Evolutionary conservation across 2,113 vertebrate genomes (phyloP).

Genomic region (Ptilonorhynchus violaceus): DNA sequence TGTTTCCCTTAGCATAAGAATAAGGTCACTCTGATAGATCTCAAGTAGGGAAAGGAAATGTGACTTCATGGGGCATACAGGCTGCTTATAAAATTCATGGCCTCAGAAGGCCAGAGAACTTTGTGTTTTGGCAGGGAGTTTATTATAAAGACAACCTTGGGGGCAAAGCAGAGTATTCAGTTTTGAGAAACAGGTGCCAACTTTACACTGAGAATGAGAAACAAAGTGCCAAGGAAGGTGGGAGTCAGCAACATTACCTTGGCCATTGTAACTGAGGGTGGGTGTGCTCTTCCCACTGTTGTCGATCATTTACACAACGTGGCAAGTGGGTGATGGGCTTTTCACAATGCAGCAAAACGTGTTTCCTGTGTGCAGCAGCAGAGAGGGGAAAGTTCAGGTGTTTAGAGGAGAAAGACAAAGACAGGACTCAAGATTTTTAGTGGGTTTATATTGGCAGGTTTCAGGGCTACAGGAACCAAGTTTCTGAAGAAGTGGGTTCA

Average conservation of each 20-base stretch:
- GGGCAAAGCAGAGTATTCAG: neutral
- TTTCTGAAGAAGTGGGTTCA: neutral
- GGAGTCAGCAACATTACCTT: neutral
- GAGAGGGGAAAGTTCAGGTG: neutral
- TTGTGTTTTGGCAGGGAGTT: neutral
- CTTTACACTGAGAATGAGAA: neutral
- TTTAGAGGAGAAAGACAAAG: neutral
- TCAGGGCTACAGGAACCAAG: neutral
- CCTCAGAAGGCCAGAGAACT: neutral
- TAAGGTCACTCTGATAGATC: neutral
- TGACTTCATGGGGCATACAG: neutral
- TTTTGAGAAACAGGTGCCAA: neutral
- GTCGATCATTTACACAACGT: neutral
- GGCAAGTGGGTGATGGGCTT: neutral
- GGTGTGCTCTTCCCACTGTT: neutral
- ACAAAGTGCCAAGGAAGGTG: neutral
- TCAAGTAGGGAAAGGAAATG: neutral
- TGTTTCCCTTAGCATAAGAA: neutral
- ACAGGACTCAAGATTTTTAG: neutral
- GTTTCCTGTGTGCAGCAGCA: neutral
- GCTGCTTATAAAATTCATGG: neutral
- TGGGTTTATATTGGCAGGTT: neutral
- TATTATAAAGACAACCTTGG: neutral
- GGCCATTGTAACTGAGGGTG: fast-evolving
- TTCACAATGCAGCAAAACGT: neutral